Base-by-base conservation (phyloP, 2,113 vertebrate species). In the Pontoporia blainvillei region DNA sequence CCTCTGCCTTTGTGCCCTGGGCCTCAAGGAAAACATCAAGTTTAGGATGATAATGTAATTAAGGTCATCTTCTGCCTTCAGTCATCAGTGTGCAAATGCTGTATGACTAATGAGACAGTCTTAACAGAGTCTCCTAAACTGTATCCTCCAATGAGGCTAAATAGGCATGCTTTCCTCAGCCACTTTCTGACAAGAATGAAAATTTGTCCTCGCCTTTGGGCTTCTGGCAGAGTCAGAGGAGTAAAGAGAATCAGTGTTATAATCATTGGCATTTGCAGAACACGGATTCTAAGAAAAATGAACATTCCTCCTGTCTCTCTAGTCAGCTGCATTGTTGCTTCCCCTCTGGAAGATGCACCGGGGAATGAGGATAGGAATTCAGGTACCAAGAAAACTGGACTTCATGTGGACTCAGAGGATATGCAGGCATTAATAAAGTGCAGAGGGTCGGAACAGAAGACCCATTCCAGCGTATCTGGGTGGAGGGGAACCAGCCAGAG, bases 1-100 rank as follows among this genome's bases (percentile, higher is more conserved):
- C n/a, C 4, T 4, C 64, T 89, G 67, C 86, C 36, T 84, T 69
- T 81, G 88, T 93, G 36, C 49, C 29, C 44, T 46, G 57, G 79
- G 54, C 67, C 93, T 94, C 61, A 94, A 73, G 44, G 34, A 75
- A 98, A 93, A 84, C 87, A 54, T 46, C 46, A 86, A 94, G 75
- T 97, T 97, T 98, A 97, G 91, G 96, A 97, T 96, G 95, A 95
- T 96, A 98, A 98, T 97, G 94, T 79, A 97, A 98, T 73, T 96
- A 98, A 98, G 98, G 98, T 97, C 97, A 88, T 23, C 96, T 91
- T 97, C 97, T 97, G 97, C 98, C 98, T 98, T 98, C 73, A 97
- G 98, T 98, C 97, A 98, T 97, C 96, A 78, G 76, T 84, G n/a
- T 94, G 92, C 88, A 96, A 98, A 84, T 11, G 13, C 84, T 98